Percentiles rank a stretch among this genome's conserved stretches.
Conservation (phyloP, 2,113 vertebrate species). For the Poicephalus gulielmi region DNA sequence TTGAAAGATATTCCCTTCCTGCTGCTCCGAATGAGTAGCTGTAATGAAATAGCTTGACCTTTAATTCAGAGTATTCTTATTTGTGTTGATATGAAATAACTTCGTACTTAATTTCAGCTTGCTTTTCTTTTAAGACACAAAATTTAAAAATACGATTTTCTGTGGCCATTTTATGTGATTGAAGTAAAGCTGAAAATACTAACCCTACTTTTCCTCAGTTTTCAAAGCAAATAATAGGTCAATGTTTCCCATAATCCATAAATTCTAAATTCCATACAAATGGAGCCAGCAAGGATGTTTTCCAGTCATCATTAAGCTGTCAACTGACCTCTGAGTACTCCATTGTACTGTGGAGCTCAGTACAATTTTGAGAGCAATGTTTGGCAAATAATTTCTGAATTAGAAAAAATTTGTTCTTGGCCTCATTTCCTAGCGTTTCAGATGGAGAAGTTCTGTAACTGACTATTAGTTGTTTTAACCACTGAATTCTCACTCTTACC, state of each 20-base stretch:
- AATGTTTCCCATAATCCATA: neutral
- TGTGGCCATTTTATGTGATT: neutral
- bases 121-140: neutral
- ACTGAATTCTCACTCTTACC: neutral
- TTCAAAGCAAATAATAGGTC: neutral
- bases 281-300: neutral
- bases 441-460: neutral
- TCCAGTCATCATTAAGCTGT: neutral
- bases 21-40: neutral
- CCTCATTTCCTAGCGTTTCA: neutral
- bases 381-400: neutral
- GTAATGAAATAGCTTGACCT: slow-evolving; percentile 53
- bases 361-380: neutral
- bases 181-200: neutral
- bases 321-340: neutral
- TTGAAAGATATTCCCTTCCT: slow-evolving; percentile 29
- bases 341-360: neutral
- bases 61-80: slow-evolving; percentile 2
- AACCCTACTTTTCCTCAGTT: neutral
- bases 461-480: neutral
- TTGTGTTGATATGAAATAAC: neutral
- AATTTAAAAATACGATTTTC: neutral
- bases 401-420: neutral
- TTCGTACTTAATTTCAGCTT: neutral
- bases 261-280: neutral